Conservation (phyloP, 1,140 invertebrate genomes). For the Conus betulinus region DNA sequence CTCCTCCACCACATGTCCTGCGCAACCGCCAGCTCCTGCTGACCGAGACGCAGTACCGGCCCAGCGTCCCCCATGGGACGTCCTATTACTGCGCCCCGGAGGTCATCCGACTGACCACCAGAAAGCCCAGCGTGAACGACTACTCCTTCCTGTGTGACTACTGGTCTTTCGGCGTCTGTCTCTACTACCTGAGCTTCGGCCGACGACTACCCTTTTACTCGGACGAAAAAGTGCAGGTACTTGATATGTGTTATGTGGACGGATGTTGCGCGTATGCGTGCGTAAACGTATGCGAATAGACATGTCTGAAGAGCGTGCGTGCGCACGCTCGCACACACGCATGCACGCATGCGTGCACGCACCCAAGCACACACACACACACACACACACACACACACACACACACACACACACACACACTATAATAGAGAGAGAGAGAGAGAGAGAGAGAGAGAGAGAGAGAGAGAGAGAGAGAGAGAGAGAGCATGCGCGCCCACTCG, state of each 20-base stretch:
- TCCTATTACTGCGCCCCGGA: conserved; percentile 22
- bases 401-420: background rate
- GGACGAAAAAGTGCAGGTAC: background rate
- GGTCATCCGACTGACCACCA: conserved; percentile 14
- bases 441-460: too few relatives aligned
- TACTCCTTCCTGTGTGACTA: conserved; percentile 28
- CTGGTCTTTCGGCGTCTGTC: conserved; percentile 26
- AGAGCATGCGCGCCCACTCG: too few relatives aligned
- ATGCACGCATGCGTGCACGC: too few relatives aligned
- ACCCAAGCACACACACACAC: background rate
- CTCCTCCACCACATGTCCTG: background rate
- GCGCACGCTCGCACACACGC: too few relatives aligned
- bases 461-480: too few relatives aligned
- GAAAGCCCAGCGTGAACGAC: too few relatives aligned
- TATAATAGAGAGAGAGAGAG: too few relatives aligned
- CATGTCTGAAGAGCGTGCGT: too few relatives aligned
- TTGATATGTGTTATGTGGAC: background rate
- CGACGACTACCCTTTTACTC: background rate
- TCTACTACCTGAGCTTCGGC: conserved; percentile 30
- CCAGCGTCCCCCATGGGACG: conserved; percentile 1
- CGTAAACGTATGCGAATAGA: too few relatives aligned
- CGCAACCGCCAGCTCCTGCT: background rate
- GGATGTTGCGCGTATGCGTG: too few relatives aligned
- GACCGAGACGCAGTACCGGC: background rate
- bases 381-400: background rate